Conservation (phyloP, 2,888 invertebrate genomes). For the Drosophila paramelanica region DNA sequence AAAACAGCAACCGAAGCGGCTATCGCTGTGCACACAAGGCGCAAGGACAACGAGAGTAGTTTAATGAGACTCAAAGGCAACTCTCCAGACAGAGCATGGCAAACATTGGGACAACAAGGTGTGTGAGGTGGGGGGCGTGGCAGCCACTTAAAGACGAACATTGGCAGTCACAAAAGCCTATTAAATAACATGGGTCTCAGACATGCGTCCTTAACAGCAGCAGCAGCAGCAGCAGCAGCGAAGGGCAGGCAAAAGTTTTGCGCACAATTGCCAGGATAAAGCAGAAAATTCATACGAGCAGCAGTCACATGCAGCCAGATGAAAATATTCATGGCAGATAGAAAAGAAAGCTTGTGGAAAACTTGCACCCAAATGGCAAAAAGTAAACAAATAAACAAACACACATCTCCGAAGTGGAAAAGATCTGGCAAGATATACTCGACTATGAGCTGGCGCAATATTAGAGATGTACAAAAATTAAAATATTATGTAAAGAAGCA, state of each 20-base stretch:
- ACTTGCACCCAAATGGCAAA: slow-evolving; percentile 72
- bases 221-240: slow-evolving; percentile 2
- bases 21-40: slow-evolving; percentile 51
- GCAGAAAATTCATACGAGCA: slow-evolving; percentile 25
- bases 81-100: slow-evolving; percentile 49
- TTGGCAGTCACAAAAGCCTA: slow-evolving; percentile 70
- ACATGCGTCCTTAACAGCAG: slow-evolving; percentile 59
- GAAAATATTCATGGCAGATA: slow-evolving; percentile 70
- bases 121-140: slow-evolving; percentile 14
- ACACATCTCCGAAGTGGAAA: slow-evolving; percentile 30
- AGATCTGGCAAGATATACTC: slow-evolving; percentile 43
- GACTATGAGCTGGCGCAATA: slow-evolving; percentile 23
- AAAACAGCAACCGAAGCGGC: slow-evolving; percentile 36
- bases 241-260: slow-evolving; percentile 56
- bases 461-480: slow-evolving; percentile 21
- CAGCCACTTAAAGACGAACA: slow-evolving; percentile 35
- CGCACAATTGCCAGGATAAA: slow-evolving; percentile 73
- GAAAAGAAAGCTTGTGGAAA: slow-evolving; percentile 51
- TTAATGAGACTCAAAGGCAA: slow-evolving; percentile 43
- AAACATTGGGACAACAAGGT: slow-evolving; percentile 40
- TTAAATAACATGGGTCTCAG: slow-evolving; percentile 75
- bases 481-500: neutral
- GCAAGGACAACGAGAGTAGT: slow-evolving; percentile 26
- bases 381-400: slow-evolving; percentile 77
- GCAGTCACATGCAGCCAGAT: slow-evolving; percentile 51